Conservation (phyloP, 2,113 vertebrate genomes). For the Phainopepla nitens region DNA sequence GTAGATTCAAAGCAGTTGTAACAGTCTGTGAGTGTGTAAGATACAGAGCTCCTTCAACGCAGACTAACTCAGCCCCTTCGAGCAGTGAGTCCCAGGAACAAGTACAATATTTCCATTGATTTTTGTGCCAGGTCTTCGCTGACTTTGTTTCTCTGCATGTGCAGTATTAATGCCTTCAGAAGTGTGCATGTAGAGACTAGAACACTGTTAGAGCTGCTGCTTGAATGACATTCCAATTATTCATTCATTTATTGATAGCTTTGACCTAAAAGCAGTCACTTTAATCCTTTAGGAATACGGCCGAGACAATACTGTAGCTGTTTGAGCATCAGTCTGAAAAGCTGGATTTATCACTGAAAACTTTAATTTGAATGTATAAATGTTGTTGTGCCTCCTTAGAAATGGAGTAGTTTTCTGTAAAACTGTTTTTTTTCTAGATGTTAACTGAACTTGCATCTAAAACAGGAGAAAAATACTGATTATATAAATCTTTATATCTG, state of each 20-base stretch:
- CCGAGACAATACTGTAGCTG: conserved; percentile 14
- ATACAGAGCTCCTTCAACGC: not conserved
- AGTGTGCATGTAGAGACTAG: conserved; percentile 45
- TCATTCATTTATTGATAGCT: conserved; percentile 80
- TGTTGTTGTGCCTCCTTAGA: conserved; percentile 50
- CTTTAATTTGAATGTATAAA: conserved; percentile 51
- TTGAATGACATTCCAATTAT: conserved; percentile 88
- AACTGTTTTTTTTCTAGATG: not conserved
- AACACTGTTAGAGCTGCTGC: conserved; percentile 62
- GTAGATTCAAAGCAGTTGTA: not conserved
- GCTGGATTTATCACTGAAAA: conserved; percentile 35
- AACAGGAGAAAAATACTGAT: conserved; percentile 70
- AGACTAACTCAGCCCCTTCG: not conserved
- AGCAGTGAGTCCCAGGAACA: not conserved
- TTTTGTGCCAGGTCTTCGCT: conserved; percentile 17
- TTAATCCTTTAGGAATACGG: conserved; percentile 60
- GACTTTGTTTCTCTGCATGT: not conserved
- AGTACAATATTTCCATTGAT: conserved; percentile 6
- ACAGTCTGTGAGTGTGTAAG: not conserved
- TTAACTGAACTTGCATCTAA: conserved; percentile 65
- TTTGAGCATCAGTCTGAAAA: conserved; percentile 57
- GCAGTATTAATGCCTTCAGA: conserved; percentile 44
- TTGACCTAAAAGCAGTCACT: conserved; percentile 71
- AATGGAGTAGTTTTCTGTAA: conserved; percentile 44
- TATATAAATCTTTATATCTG: conserved; percentile 69